These are phyloP conservation scores for Oriolus oriolus DNA, from an alignment of 2,113 vertebrate genomes.

Conservation along the genomic window DNA sequence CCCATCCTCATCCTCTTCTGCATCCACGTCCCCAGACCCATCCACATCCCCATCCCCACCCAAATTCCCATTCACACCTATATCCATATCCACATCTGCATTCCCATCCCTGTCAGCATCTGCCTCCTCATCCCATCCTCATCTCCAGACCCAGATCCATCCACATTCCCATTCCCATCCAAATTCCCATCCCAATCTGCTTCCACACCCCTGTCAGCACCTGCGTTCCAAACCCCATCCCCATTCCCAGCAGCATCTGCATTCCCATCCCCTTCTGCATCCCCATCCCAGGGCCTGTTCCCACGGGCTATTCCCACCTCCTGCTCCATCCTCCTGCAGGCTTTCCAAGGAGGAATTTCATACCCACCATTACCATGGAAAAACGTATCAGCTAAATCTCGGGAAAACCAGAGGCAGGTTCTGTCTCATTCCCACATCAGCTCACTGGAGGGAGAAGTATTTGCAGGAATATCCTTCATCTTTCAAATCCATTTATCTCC, in stretches of 20 bases:
- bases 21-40: too few relatives aligned
- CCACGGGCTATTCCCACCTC: not conserved
- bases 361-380: not conserved
- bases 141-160: too few relatives aligned
- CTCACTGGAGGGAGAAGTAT: not conserved
- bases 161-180: not conserved
- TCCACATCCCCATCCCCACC: not conserved
- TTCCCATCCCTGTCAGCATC: too few relatives aligned
- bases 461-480: not conserved
- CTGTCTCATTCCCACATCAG: not conserved
- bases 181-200: too few relatives aligned
- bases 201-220: too few relatives aligned
- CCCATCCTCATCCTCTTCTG: rapidly evolving
- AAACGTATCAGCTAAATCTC: not conserved
- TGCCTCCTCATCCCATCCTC: too few relatives aligned
- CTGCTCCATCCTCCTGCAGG: not conserved
- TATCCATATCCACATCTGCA: not conserved
- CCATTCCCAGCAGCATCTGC: not conserved
- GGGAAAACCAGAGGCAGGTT: not conserved
- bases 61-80: rapidly evolving
- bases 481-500: not conserved
- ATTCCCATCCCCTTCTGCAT: too few relatives aligned
- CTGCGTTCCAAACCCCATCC: not conserved
- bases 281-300: not conserved
- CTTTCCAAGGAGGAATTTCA: not conserved